Evolutionary conservation across 2,113 vertebrate species (phyloP), one percentile per base, ranked within the genome.

Genomic region (Psilopsiagon aurifrons): DNA sequence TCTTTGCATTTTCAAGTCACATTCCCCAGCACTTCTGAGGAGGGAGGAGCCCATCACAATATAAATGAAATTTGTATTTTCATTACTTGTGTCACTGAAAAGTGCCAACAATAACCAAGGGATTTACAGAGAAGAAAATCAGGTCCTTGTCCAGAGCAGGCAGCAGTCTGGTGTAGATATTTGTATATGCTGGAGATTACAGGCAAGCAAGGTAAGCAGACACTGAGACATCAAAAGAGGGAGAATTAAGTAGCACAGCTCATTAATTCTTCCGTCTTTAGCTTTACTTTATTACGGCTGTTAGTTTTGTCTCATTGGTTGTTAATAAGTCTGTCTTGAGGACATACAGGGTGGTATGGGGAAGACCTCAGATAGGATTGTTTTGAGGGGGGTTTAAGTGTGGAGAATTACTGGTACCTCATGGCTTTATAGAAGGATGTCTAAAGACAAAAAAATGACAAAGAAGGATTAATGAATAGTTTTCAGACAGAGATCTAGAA

Each of bases 101-200:
- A 81, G n/a, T 60, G 33, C 51, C 69, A 93, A 59, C 49, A 83
- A n/a, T 68, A 91, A 74, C 33, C 1, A 3, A 94, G 18, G 20
- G 27, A 59, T 88, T 94, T 92, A 75, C 37, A 51, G 60, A 68
- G n/a, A 80, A 89, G 35, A 89, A 94, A 86, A 88, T 70, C 13
- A 37, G 28, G 68, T 83, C 55, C 29, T 74, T 86, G 23, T 67
- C 37, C 60, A 59, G 60, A 77, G 60, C 28, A 83, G 33, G 13
- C 73, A 71, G 25, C 37, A 54, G 52, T 41, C 59, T 70, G 76
- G 19, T 78, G 31, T 10, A 60, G 47, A 6, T 54, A 29, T 95
- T 80, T 67, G 16, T 66, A 17, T 59, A 31, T n/a, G 35, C 54
- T 67, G 24, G 55, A 55, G 27, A 55, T 59, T n/a, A 67, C 7